Conservation (phyloP, 2,113 vertebrate genomes). For the Nestor notabilis region DNA sequence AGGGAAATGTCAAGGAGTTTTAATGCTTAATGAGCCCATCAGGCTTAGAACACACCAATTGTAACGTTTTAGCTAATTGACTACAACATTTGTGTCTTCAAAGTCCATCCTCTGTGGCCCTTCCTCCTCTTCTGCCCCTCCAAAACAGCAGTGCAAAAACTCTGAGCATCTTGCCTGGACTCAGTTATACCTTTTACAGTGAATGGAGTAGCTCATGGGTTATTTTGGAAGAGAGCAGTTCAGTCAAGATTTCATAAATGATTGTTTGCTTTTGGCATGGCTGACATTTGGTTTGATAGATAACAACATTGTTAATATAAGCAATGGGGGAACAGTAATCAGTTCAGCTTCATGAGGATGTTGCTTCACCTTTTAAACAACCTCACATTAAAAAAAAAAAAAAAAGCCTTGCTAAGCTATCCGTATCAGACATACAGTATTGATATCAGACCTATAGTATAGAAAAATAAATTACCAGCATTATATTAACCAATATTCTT, state of each 20-base stretch:
- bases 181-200: neutral
- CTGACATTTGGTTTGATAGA: constrained; percentile 18
- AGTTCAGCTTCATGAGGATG: neutral
- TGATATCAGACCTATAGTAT: neutral
- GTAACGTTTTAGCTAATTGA: constrained; percentile 87
- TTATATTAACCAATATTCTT: neutral
- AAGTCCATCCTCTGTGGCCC: neutral
- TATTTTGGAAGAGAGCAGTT: constrained; percentile 22
- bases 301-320: neutral
- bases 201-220: neutral
- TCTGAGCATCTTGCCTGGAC: neutral
- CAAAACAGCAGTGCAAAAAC: neutral
- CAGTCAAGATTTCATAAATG: neutral
- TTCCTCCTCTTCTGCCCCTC: neutral
- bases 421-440: neutral
- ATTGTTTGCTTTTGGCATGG: neutral
- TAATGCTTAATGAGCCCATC: constrained; percentile 85
- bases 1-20: constrained; percentile 82
- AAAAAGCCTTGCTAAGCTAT: neutral
- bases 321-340: neutral
- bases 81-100: constrained; percentile 71
- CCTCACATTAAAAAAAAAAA: neutral
- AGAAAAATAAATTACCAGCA: neutral
- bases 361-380: neutral
- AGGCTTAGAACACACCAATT: constrained; percentile 73